Percentiles rank a stretch among this genome's conserved stretches.
These are phyloP conservation scores for Strigops habroptila DNA, from an alignment of 2,113 vertebrate genomes.

Conservation along the genomic window DNA sequence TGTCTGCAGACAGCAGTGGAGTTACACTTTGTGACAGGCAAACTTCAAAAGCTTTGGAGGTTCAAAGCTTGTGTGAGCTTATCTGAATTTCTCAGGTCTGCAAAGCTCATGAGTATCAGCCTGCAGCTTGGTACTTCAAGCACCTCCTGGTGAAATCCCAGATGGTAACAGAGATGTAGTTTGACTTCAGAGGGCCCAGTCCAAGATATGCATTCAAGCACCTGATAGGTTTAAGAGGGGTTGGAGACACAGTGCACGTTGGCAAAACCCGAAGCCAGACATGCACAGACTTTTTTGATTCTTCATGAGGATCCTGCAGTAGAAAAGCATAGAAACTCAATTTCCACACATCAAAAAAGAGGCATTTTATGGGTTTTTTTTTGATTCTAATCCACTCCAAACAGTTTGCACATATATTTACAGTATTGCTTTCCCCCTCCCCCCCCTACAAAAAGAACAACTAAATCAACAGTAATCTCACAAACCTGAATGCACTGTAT, in stretches of 20 bases:
- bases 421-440: neutral
- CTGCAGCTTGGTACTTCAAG: conserved; percentile 28
- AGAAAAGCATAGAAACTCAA: neutral
- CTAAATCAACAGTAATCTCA: neutral
- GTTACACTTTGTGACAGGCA: neutral
- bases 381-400: neutral
- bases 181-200: conserved; percentile 10
- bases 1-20: neutral
- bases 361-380: neutral
- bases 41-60: conserved; percentile 35
- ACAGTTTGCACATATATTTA: neutral
- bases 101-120: conserved; percentile 38
- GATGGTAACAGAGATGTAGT: conserved; percentile 1
- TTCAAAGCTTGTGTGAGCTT: conserved; percentile 42
- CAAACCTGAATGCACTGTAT: neutral
- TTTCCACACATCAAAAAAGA: neutral
- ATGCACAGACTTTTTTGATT: neutral
- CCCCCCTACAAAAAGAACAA: neutral
- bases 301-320: neutral
- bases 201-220: neutral
- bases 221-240: neutral
- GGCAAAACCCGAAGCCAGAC: neutral
- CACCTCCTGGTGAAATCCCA: conserved; percentile 21
- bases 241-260: neutral
- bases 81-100: conserved; percentile 56